Conservation (phyloP, 2,113 vertebrate species). For the Pagrus major region DNA sequence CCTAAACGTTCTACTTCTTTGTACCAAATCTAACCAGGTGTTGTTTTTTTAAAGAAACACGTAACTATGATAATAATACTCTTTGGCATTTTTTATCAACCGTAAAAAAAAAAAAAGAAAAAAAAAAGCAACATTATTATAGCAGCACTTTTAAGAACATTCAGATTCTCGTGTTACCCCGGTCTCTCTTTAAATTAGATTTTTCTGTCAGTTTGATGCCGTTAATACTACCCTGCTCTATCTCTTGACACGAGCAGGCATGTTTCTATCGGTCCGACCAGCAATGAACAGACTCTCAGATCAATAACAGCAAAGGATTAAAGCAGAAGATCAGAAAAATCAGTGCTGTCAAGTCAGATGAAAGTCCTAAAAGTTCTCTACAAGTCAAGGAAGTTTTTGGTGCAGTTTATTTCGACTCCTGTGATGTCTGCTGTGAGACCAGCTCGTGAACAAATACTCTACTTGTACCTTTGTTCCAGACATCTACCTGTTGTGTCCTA, state of each 20-base stretch:
- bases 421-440: slow-evolving; percentile 68
- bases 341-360: slow-evolving; percentile 39
- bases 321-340: slow-evolving; percentile 31
- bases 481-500: slow-evolving; percentile 17
- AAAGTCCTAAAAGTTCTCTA: neutral
- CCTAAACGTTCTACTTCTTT: slow-evolving; percentile 59
- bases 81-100: slow-evolving; percentile 80
- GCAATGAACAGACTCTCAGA: slow-evolving; percentile 36
- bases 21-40: slow-evolving; percentile 70
- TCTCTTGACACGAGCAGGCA: slow-evolving; percentile 64
- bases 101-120: slow-evolving; percentile 23
- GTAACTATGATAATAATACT: slow-evolving; percentile 80
- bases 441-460: slow-evolving; percentile 73
- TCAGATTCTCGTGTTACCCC: slow-evolving; percentile 73
- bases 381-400: neutral
- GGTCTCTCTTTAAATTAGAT: slow-evolving; percentile 58
- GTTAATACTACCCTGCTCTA: slow-evolving; percentile 65
- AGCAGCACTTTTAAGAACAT: slow-evolving; percentile 87
- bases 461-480: slow-evolving; percentile 63
- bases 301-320: slow-evolving; percentile 33
- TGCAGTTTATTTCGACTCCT: neutral
- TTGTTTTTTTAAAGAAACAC: slow-evolving; percentile 64
- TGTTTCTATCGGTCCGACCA: slow-evolving; percentile 71
- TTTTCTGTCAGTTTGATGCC: slow-evolving; percentile 67
- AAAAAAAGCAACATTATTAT: slow-evolving; percentile 74